phyloP scores from a whole-genome alignment of 2,113 vertebrate species.

The Cheirogaleus medius region DNA sequence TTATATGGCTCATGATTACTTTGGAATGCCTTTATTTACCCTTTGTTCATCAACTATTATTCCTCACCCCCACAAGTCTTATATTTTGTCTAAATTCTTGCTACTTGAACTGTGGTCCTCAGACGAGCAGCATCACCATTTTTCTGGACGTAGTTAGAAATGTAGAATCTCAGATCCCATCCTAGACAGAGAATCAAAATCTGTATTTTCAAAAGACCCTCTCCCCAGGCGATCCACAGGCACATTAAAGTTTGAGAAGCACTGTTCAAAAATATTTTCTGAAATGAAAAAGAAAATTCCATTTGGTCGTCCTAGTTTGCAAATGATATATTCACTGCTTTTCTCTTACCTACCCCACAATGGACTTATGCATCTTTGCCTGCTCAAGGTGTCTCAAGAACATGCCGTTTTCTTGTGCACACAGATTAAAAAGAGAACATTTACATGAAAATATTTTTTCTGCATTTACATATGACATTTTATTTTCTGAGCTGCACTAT shows the following conservation, averaged over 20 bases:
- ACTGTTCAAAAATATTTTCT: constrained; percentile 28
- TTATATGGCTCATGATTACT: not conserved
- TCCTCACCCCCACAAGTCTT: not conserved
- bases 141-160: not conserved
- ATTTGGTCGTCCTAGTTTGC: not conserved
- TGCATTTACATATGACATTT: not conserved
- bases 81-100: not conserved
- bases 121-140: not conserved
- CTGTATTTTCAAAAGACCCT: not conserved
- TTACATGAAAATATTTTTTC: not conserved
- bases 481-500: not conserved
- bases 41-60: not conserved
- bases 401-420: not conserved
- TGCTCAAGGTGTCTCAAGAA: not conserved
- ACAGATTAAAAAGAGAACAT: not conserved
- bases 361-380: not conserved
- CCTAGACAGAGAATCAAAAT: not conserved
- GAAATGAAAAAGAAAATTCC: constrained; percentile 17
- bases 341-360: not conserved
- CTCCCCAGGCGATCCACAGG: not conserved
- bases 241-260: not conserved
- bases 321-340: not conserved
- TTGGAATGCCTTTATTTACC: not conserved
- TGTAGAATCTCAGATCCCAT: not conserved
- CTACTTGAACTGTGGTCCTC: not conserved